Conservation (phyloP, 2,888 invertebrate species). For the Drosophila parthenogenetica region DNA sequence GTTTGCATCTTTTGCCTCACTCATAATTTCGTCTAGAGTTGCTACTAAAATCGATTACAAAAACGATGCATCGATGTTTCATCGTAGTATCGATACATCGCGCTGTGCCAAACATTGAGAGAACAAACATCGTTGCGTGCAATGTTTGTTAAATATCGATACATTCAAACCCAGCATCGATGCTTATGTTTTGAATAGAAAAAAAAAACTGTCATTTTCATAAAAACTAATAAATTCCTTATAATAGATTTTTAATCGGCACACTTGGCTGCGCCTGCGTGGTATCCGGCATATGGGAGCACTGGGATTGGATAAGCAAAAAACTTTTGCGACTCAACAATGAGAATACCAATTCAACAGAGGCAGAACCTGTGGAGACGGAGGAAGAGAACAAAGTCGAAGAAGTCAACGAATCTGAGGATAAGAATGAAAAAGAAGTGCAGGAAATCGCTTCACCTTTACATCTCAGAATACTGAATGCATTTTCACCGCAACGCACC, state of each 20-base stretch:
- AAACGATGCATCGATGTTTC: no score
- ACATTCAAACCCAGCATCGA: no score
- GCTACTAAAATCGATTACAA: no score
- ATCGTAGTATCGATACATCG: no score
- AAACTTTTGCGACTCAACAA: conserved; percentile 17
- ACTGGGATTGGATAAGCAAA: conserved; percentile 51
- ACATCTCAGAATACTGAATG: conserved; percentile 81
- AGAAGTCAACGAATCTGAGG: conserved; percentile 7
- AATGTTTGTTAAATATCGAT: no score
- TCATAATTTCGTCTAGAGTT: background rate
- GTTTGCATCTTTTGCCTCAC: background rate
- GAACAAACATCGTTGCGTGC: no score
- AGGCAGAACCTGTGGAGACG: background rate
- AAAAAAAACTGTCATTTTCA: no score
- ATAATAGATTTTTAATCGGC: conserved; percentile 37
- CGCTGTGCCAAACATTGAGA: no score
- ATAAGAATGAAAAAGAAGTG: conserved; percentile 1
- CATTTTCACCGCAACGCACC: conserved; percentile 90
- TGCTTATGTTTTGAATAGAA: no score
- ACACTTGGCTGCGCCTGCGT: conserved; percentile 35
- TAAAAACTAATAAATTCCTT: background rate
- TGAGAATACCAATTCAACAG: background rate
- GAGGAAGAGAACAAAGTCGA: conserved; percentile 23
- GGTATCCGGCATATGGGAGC: conserved; percentile 47
- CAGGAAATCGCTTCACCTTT: conserved; percentile 14